Percentiles rank a stretch among this genome's conserved stretches.
Evolutionary conservation across 2,113 vertebrate species (phyloP).

Genomic region (Crotalus helleri): DNA sequence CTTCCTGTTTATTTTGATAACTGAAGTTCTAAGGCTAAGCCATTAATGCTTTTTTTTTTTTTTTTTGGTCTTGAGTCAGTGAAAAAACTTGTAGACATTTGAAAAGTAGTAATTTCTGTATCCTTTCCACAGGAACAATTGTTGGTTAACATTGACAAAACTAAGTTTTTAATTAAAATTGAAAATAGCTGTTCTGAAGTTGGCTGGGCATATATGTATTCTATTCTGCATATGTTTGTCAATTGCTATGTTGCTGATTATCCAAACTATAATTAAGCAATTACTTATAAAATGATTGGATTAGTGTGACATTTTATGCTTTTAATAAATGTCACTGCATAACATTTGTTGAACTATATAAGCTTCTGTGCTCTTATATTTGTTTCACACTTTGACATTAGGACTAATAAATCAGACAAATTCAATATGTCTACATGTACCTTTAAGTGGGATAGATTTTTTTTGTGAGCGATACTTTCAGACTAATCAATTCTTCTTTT

Average conservation of each 20-base stretch:
- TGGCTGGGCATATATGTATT: background rate
- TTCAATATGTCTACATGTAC: background rate
- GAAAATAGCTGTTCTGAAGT: background rate
- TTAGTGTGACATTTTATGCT: background rate
- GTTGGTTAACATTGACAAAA: background rate
- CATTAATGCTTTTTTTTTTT: background rate
- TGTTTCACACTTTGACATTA: background rate
- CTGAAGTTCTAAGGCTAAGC: background rate
- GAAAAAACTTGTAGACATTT: background rate
- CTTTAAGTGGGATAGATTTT: background rate
- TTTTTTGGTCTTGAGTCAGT: background rate
- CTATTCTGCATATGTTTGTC: background rate
- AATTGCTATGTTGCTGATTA: background rate
- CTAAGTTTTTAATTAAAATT: background rate
- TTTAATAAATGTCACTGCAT: background rate
- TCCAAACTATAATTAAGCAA: background rate
- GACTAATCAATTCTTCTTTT: background rate
- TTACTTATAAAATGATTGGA: background rate
- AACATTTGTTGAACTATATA: background rate
- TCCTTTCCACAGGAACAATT: background rate
- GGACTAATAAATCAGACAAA: background rate
- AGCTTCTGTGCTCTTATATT: background rate
- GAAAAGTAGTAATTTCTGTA: background rate
- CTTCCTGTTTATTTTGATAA: background rate
- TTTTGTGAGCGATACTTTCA: background rate